A percentile compares a stretch with the other conserved stretches of the same genome.
These are phyloP conservation scores for Spodoptera littoralis DNA, from an alignment of 2,888 invertebrate genomes.

Conservation along the genomic window DNA sequence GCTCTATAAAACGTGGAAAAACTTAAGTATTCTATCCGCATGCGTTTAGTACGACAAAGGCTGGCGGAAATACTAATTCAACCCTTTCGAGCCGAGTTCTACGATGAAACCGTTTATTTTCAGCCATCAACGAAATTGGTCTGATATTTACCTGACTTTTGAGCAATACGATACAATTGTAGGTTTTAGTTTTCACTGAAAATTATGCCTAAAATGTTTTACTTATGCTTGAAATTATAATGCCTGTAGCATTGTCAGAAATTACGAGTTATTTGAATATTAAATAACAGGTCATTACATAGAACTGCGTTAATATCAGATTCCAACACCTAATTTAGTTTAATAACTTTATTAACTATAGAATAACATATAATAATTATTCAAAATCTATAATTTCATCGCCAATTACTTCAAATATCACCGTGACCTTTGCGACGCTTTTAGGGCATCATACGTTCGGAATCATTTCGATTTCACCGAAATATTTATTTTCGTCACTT, in stretches of 20 bases:
- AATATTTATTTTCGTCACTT: slow-evolving; percentile 10
- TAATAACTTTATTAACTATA: slow-evolving; percentile 37
- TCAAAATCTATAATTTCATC: slow-evolving; percentile 46
- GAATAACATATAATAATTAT: slow-evolving; percentile 35
- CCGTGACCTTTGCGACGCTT: slow-evolving; percentile 33
- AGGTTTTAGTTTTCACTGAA: neutral
- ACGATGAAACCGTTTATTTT: slow-evolving; percentile 56
- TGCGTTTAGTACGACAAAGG: slow-evolving; percentile 54
- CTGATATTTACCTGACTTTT: slow-evolving; percentile 40
- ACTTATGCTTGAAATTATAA: neutral
- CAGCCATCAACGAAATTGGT: slow-evolving; percentile 38
- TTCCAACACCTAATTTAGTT: slow-evolving; percentile 25
- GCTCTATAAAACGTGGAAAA: slow-evolving; percentile 52
- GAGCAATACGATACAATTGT: slow-evolving; percentile 23
- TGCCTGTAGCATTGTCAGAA: slow-evolving; percentile 12
- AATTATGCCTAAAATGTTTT: slow-evolving; percentile 14
- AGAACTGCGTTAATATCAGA: slow-evolving; percentile 15
- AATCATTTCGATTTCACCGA: slow-evolving; percentile 21
- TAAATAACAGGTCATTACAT: slow-evolving; percentile 20
- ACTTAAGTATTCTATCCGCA: slow-evolving; percentile 57
- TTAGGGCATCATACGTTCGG: slow-evolving; percentile 21
- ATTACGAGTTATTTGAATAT: neutral
- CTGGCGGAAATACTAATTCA: slow-evolving; percentile 59
- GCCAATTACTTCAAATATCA: slow-evolving; percentile 47
- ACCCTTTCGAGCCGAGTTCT: slow-evolving; percentile 40